phyloP scores from a whole-genome alignment of 2,888 invertebrate genomes.

The Lutraria lutraria region DNA sequence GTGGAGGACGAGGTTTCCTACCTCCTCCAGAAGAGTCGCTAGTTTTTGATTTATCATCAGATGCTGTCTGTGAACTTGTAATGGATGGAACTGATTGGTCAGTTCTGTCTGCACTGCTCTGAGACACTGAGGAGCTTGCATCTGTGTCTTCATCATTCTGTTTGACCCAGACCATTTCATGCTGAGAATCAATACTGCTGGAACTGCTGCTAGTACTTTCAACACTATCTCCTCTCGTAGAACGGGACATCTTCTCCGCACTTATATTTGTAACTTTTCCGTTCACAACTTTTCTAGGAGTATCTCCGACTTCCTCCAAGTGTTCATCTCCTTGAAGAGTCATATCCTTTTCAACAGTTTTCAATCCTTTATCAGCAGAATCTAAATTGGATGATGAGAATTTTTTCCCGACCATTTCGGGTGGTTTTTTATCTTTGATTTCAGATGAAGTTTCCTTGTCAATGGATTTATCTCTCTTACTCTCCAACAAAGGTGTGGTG shows the following conservation, averaged over 20 bases:
- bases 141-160: slow-evolving; percentile 49
- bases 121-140: slow-evolving; percentile 44
- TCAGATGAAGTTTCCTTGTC: slow-evolving; percentile 35
- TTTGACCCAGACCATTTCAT: slow-evolving; percentile 67
- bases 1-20: slow-evolving; percentile 78
- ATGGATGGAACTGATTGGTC: slow-evolving; percentile 36
- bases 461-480: slow-evolving; percentile 57
- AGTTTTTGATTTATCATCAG: slow-evolving; percentile 36
- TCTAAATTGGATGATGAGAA: slow-evolving; percentile 60
- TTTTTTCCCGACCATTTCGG: slow-evolving; percentile 55
- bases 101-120: slow-evolving; percentile 29
- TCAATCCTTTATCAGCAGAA: slow-evolving; percentile 37
- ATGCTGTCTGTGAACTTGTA: slow-evolving; percentile 10
- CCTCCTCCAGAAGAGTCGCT: slow-evolving; percentile 36
- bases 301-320: slow-evolving; percentile 46
- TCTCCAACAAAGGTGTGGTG: slow-evolving; percentile 65
- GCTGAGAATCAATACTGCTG: slow-evolving; percentile 78
- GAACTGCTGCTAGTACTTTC: slow-evolving; percentile 76
- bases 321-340: slow-evolving; percentile 48
- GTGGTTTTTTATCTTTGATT: slow-evolving; percentile 38
- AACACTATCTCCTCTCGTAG: slow-evolving; percentile 69
- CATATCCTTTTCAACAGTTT: slow-evolving; percentile 46
- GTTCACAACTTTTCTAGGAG: slow-evolving; percentile 51
- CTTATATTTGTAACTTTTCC: slow-evolving; percentile 60
- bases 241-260: slow-evolving; percentile 34